Evolutionary conservation across 2,113 vertebrate genomes (phyloP).

Genomic region (Ophthalmolycus amberensis): DNA sequence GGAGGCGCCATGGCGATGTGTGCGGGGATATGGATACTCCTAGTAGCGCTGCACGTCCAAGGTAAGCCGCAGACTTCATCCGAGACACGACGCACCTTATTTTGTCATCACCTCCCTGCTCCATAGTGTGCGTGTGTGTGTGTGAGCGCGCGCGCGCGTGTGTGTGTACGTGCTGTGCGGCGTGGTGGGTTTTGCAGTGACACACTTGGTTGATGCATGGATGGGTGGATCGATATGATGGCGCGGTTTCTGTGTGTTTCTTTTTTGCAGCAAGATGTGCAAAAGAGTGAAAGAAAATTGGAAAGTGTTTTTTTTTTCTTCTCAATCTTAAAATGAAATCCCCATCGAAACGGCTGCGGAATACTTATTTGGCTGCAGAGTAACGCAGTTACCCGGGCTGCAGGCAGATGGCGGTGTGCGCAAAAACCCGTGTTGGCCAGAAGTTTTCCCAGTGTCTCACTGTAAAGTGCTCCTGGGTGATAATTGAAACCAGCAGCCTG

Average conservation of each 20-base stretch:
- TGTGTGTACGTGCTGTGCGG: not conserved
- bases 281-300: not conserved
- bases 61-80: constrained; percentile 69
- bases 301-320: constrained; percentile 10
- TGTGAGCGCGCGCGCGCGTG: not conserved
- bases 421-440: constrained; percentile 54
- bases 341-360: constrained; percentile 44
- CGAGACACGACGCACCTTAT: constrained; percentile 1
- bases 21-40: constrained; percentile 78
- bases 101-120: constrained; percentile 10
- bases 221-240: constrained; percentile 21
- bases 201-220: constrained; percentile 18
- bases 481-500: constrained; percentile 40
- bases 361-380: constrained; percentile 54
- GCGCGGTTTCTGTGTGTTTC: not conserved
- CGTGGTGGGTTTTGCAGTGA: constrained; percentile 5
- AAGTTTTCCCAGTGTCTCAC: constrained; percentile 59
- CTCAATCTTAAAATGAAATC: not conserved
- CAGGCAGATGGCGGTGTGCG: constrained; percentile 83
- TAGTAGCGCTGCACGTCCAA: constrained; percentile 78
- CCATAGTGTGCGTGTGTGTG: not conserved
- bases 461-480: constrained; percentile 36
- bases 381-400: constrained; percentile 54
- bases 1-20: constrained; percentile 80
- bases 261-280: constrained; percentile 25